Conservation (phyloP, 2,113 vertebrate genomes). For the Amphiprion percula region DNA sequence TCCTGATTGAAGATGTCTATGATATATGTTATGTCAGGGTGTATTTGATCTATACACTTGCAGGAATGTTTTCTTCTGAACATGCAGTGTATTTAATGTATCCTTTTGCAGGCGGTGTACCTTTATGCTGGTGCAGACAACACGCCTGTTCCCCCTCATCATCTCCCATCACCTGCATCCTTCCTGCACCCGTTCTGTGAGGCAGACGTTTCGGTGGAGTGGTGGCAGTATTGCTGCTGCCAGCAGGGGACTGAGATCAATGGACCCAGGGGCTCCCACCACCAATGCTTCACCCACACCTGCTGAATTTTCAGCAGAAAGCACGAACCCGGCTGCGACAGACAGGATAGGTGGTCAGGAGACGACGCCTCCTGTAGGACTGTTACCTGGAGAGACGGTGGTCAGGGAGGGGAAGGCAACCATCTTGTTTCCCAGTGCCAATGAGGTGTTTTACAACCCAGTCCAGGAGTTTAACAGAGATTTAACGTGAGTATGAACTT, state of each 20-base stretch:
- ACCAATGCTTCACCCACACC: background rate
- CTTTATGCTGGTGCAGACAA: slow-evolving; percentile 60
- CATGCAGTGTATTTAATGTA: background rate
- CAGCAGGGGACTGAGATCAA: slow-evolving; percentile 47
- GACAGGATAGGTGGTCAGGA: background rate
- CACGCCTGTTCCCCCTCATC: slow-evolving; percentile 18
- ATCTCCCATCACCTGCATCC: background rate
- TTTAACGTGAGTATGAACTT: slow-evolving; percentile 87
- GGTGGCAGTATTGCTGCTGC: background rate
- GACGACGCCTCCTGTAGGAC: slow-evolving; percentile 6
- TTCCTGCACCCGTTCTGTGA: background rate
- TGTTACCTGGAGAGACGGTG: slow-evolving; percentile 81
- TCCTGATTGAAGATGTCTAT: too few relatives aligned
- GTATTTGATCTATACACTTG: background rate
- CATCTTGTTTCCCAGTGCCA: slow-evolving; percentile 90
- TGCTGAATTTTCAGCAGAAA: slow-evolving; percentile 1
- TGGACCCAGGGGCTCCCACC: slow-evolving; percentile 39
- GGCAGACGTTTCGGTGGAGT: background rate
- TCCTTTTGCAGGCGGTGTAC: slow-evolving; percentile 7
- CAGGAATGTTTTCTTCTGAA: background rate
- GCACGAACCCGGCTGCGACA: background rate
- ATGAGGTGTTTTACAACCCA: slow-evolving; percentile 95
- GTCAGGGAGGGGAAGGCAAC: slow-evolving; percentile 89
- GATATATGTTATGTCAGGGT: too few relatives aligned
- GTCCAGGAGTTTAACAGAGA: slow-evolving; percentile 96